Base-by-base conservation (phyloP, 2,888 invertebrate species). In the Synergus umbraculus region DNA sequence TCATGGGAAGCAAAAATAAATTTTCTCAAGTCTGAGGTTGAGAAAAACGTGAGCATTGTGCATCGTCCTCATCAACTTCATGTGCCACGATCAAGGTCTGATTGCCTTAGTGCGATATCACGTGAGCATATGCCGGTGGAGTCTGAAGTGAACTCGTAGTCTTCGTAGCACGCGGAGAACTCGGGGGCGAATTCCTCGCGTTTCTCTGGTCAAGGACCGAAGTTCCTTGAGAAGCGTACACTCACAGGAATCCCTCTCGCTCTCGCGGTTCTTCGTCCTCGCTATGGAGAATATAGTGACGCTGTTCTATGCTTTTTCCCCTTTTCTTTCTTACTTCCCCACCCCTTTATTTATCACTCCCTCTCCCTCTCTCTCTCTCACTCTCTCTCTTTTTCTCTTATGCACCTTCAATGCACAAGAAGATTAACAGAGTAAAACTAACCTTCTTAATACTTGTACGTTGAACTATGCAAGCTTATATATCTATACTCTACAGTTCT, bases 171-270 rank as follows among this genome's bases (percentile, higher is more conserved):
- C 79, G 67, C 77, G 79, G 81, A 83, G 83, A 80, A 80, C 84
- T 83, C 79, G 80, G 79, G 82, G 84, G 86, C 84, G 84, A 86
- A 87, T 88, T 88, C 88, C 86, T 84, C 81, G 87, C 87, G 87
- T 87, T 86, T 85, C 87, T 85, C 86, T 88, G 89, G 88, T 88
- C 89, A 88, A 88, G 87, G 87, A 87, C 87, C 88, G 85, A 86
- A 85, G 86, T 88, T 88, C 86, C 88, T 88, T 86, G 86, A 82
- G 84, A 85, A 85, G 83, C 82, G 79, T 82, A 82, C 73, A 76
- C 67, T 78, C 77, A 29, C 54, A 80, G 82, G 83, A 81, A 81
- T 85, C 82, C 82, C 82, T 80, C 83, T 82, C 80, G 83, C 79
- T 81, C 84, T 79, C 78, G 76, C 77, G 73, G 78, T 83, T 85